phyloP scores from a whole-genome alignment of 2,888 invertebrate genomes.

The Cremastinae sp. region DNA sequence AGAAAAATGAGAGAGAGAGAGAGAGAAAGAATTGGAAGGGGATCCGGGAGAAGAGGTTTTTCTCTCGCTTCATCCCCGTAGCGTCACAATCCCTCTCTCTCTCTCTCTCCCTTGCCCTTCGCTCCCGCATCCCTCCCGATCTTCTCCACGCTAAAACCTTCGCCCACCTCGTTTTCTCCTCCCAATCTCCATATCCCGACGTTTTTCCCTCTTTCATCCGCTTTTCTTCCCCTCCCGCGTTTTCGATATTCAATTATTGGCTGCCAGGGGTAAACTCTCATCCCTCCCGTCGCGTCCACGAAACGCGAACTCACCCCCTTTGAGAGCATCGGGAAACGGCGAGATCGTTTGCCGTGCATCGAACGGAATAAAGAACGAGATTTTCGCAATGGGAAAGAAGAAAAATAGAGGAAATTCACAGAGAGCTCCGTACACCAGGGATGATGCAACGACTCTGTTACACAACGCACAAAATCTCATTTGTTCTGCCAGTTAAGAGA shows the following conservation, averaged over 20 bases:
- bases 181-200: slow-evolving; percentile 56
- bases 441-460: slow-evolving; percentile 47
- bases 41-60: slow-evolving; percentile 31
- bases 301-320: slow-evolving; percentile 23
- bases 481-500: slow-evolving; percentile 47
- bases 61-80: slow-evolving; percentile 22
- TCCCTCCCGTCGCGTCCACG: background rate
- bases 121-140: slow-evolving; percentile 51
- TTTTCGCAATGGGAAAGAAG: slow-evolving; percentile 5
- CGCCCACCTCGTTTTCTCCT: slow-evolving; percentile 43
- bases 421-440: background rate
- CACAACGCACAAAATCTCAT: slow-evolving; percentile 41
- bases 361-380: slow-evolving; percentile 9
- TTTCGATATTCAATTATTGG: slow-evolving; percentile 78
- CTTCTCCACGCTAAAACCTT: slow-evolving; percentile 55
- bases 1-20: background rate
- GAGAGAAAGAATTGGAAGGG: background rate
- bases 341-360: slow-evolving; percentile 15
- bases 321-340: slow-evolving; percentile 51
- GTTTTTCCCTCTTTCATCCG: slow-evolving; percentile 68
- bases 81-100: slow-evolving; percentile 42
- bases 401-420: slow-evolving; percentile 1
- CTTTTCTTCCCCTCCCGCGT: slow-evolving; percentile 50
- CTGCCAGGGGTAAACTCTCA: slow-evolving; percentile 54
- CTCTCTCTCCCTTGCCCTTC: slow-evolving; percentile 28